phyloP scores from a whole-genome alignment of 2,797 vertebrate genomes.

The Crenuchus spilurus region DNA sequence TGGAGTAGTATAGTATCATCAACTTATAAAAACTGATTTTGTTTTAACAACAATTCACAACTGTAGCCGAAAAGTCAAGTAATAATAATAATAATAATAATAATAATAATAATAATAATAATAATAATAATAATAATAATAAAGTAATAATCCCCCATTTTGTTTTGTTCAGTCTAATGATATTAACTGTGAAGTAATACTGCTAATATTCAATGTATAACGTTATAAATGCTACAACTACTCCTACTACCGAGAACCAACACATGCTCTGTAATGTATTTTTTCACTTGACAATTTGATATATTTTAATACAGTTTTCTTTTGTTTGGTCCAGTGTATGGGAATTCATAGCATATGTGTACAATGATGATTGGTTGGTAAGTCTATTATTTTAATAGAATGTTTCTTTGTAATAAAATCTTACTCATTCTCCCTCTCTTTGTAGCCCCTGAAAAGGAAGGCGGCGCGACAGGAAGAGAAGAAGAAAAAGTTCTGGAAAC shows the following conservation, averaged over 20 bases:
- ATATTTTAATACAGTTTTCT: neutral
- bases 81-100: neutral
- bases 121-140: neutral
- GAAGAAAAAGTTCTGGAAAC: conserved; percentile 66
- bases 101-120: neutral
- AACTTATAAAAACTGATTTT: neutral
- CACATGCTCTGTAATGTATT: neutral
- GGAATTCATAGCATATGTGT: neutral
- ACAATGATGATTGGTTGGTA: neutral
- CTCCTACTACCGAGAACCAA: neutral
- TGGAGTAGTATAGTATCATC: conserved; percentile 17
- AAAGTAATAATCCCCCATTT: neutral
- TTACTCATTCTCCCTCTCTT: conserved; percentile 34
- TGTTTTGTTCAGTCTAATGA: neutral
- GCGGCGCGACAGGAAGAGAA: conserved; percentile 67
- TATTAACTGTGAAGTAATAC: conserved; percentile 16
- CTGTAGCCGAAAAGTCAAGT: neutral
- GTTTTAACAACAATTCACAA: conserved; percentile 8
- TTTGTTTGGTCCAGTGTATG: neutral
- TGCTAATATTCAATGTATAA: neutral
- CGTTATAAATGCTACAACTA: neutral
- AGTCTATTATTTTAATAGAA: neutral
- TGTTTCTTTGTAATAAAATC: conserved; percentile 17
- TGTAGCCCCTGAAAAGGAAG: conserved; percentile 77
- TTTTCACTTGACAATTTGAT: neutral